Base-by-base conservation (phyloP, 2,797 vertebrate species). In the Pseudotriccus pelzelni region DNA sequence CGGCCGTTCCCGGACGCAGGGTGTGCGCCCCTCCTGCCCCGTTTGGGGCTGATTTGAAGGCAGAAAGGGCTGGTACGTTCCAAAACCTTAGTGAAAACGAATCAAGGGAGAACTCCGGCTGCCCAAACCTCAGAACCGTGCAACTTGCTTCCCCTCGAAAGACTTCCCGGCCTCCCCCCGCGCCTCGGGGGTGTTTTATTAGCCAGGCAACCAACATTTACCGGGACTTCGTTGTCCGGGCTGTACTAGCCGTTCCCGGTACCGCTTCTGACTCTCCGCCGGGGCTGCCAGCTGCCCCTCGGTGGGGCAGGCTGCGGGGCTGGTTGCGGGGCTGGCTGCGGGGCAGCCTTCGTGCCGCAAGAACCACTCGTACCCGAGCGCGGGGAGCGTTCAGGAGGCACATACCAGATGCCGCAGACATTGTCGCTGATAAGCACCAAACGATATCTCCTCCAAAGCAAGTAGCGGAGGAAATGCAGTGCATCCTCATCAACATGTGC, bases 171-270 rank as follows among this genome's bases (percentile, higher is more conserved):
- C 22, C 41, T 75, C 60, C 5, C 15, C 22, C 41, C 15, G 19
- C 2, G 8, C 20, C 32, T 52, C 46, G 15, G 25, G 6, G 14
- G 1, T 34, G 37, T 44, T 47, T 32, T 3, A 12, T 16, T 2
- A 55, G 24, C 24, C 46, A 14, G 50, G 20, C 32, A 30, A 47
- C 25, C 60, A 5, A 39, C 27, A 2, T 25, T 32, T 34, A 9
- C 56, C 8, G 28, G 28, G 14, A 32, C 66, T 67, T 72, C 36
- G 49, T 6, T 49, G 36, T 12, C 44, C 3, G 50, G 30, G 36
- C 78, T 58, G 36, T 20, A 49, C 21, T 17, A 90, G 76, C 49
- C 23, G 4, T 1, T 66, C 16, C 4, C 11, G 13, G 59, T 8
- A 9, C 39, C n/a, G 18, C 7, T 63, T 12, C 62, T 23, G 8